Percentiles rank a stretch among this genome's conserved stretches.
These are phyloP conservation scores for Microplitis demolitor DNA, from an alignment of 1,140 invertebrate genomes.

Conservation along the genomic window DNA sequence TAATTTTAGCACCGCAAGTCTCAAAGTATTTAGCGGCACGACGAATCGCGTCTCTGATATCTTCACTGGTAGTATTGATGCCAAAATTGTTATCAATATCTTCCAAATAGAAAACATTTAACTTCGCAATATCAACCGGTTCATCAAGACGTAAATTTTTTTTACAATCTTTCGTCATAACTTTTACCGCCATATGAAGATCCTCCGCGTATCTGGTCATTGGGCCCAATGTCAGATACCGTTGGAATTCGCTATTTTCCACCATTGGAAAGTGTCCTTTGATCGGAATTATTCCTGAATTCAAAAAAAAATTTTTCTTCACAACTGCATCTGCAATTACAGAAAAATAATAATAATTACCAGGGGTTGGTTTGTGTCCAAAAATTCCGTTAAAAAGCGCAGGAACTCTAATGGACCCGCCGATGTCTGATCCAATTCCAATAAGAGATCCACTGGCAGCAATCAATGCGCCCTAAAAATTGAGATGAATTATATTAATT, in stretches of 20 bases:
- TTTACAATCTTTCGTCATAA: slow-evolving; percentile 59
- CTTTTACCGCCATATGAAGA: slow-evolving; percentile 67
- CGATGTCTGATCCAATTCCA: slow-evolving; percentile 86
- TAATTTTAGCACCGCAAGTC: slow-evolving; percentile 42
- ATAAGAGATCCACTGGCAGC: slow-evolving; percentile 75
- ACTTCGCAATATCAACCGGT: slow-evolving; percentile 64
- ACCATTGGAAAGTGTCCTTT: slow-evolving; percentile 65
- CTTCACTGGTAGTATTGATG: slow-evolving; percentile 55
- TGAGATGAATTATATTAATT: not conserved
- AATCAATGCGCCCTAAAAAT: slow-evolving; percentile 68
- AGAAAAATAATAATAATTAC: slow-evolving; percentile 45
- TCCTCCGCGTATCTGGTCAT: slow-evolving; percentile 81
- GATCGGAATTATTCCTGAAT: slow-evolving; percentile 61
- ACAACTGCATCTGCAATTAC: not conserved
- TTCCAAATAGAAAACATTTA: slow-evolving; percentile 71
- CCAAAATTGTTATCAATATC: slow-evolving; percentile 63
- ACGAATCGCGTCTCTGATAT: slow-evolving; percentile 59
- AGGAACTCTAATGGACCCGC: slow-evolving; percentile 85
- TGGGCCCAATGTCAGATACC: slow-evolving; percentile 73
- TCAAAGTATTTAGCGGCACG: slow-evolving; percentile 59
- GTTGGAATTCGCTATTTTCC: slow-evolving; percentile 57
- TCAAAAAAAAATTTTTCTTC: not conserved
- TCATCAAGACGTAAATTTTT: slow-evolving; percentile 58
- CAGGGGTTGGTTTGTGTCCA: slow-evolving; percentile 82
- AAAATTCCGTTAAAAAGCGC: slow-evolving; percentile 85